Evolutionary conservation across 2,797 vertebrate species (phyloP).

Genomic region (Bradypus variegatus): DNA sequence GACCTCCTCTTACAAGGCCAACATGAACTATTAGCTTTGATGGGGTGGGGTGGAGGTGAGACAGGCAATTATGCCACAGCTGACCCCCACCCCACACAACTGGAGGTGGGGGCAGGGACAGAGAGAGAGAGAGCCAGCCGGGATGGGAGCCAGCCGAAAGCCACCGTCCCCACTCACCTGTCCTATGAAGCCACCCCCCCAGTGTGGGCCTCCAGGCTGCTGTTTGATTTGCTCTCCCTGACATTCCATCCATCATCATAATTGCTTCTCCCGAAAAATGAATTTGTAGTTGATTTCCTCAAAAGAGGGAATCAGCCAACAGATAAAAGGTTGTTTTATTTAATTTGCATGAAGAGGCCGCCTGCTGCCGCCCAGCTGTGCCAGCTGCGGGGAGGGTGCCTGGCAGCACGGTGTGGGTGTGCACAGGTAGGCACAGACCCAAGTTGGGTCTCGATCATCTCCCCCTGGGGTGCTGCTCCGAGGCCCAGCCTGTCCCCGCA

Average conservation of each 20-base stretch:
- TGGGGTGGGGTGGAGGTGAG: neutral
- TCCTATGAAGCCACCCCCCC: neutral
- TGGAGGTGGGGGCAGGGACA: neutral
- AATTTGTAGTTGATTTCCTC: slow-evolving; percentile 68
- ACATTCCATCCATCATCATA: slow-evolving; percentile 64
- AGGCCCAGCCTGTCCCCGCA: neutral
- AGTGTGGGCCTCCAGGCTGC: slow-evolving; percentile 19
- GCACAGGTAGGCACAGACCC: neutral
- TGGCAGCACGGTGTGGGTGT: accelerated
- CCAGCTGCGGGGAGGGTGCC: accelerated
- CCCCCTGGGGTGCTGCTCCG: neutral
- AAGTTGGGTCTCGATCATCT: neutral
- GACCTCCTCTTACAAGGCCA: neutral
- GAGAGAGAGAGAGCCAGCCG: no score
- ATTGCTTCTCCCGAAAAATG: slow-evolving; percentile 68
- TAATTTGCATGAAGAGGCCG: slow-evolving; percentile 64
- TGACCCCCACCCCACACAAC: neutral
- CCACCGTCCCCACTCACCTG: neutral
- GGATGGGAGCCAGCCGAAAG: neutral
- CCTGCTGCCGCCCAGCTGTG: slow-evolving; percentile 59
- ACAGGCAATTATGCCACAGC: neutral
- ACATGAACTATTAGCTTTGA: no score
- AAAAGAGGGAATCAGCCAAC: slow-evolving; percentile 68
- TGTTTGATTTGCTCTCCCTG: slow-evolving; percentile 47
- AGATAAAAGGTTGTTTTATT: slow-evolving; percentile 69